A percentile compares a stretch with the other conserved stretches of the same genome.
Evolutionary conservation across 2,797 vertebrate genomes (phyloP).

Genomic region (Manis javanica): DNA sequence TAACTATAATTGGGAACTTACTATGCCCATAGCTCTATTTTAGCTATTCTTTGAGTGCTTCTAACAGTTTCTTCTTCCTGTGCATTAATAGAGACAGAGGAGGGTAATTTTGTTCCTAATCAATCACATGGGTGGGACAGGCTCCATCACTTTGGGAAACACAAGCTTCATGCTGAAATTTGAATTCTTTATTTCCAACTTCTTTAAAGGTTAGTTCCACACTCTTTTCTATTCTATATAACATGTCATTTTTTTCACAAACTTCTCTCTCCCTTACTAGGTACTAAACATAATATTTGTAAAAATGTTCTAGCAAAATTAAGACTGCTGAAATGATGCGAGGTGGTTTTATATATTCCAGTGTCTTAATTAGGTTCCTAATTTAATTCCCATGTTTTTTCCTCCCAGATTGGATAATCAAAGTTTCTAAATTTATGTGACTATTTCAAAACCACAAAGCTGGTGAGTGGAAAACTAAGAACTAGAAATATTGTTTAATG

Average conservation of each 20-base stretch:
- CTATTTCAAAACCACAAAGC: not conserved
- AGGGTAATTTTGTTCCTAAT: not conserved
- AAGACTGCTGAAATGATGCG: not conserved
- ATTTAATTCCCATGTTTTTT: not conserved
- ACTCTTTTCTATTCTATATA: not conserved
- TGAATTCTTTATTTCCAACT: not conserved
- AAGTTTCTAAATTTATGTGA: not conserved
- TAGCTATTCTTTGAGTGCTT: not conserved
- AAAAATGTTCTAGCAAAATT: not conserved
- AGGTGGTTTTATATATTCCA: not conserved
- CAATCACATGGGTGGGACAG: fast-evolving
- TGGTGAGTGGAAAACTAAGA: not conserved
- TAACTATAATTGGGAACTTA: not conserved
- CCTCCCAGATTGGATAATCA: not conserved
- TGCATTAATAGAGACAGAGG: not conserved
- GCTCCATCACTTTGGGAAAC: not conserved
- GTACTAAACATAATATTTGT: not conserved
- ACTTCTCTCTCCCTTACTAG: not conserved
- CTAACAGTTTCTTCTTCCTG: not conserved
- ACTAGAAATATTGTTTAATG: not conserved
- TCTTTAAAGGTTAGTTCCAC: not conserved
- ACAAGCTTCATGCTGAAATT: not conserved
- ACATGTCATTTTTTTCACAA: not conserved
- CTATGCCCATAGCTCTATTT: not conserved
- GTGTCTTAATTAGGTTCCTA: not conserved